A percentile compares a stretch with the other conserved stretches of the same genome.
phyloP scores from a whole-genome alignment of 2,113 vertebrate species.

The Cynopterus brachyotis region DNA sequence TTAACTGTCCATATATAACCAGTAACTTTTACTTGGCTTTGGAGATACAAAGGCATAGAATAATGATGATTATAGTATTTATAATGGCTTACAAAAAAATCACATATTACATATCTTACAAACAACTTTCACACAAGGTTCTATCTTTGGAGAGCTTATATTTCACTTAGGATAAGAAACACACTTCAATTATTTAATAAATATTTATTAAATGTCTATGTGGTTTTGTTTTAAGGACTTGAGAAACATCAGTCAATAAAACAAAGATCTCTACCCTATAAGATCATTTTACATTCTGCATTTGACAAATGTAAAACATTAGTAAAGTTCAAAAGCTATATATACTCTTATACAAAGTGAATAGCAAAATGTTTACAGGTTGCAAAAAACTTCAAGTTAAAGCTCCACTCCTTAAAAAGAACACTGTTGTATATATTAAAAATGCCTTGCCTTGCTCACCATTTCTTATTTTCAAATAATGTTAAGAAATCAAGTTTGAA shows the following conservation, averaged over 20 bases:
- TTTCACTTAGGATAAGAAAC: background rate
- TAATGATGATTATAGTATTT: constrained; percentile 14
- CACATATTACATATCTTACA: background rate
- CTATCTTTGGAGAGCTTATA: background rate
- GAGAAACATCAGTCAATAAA: background rate
- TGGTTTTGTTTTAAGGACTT: background rate
- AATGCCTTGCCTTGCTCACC: background rate
- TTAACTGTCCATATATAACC: background rate
- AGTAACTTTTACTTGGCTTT: background rate
- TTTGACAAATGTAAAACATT: constrained; percentile 44
- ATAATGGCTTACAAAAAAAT: background rate
- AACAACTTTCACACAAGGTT: background rate
- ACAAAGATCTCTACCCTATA: background rate
- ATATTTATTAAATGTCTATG: constrained; percentile 10
- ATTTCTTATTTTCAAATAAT: constrained; percentile 1
- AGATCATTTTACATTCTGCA: background rate
- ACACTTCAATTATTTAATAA: background rate
- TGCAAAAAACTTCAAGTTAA: background rate
- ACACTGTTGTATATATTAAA: background rate
- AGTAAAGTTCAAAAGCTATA: background rate
- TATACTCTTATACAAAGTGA: constrained; percentile 8
- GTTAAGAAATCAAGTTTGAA: constrained; percentile 2
- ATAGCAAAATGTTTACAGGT: background rate
- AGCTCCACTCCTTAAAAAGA: background rate
- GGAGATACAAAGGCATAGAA: background rate